Base-by-base conservation (phyloP, 2,888 invertebrate species). In the Ectemnius lituratus region DNA sequence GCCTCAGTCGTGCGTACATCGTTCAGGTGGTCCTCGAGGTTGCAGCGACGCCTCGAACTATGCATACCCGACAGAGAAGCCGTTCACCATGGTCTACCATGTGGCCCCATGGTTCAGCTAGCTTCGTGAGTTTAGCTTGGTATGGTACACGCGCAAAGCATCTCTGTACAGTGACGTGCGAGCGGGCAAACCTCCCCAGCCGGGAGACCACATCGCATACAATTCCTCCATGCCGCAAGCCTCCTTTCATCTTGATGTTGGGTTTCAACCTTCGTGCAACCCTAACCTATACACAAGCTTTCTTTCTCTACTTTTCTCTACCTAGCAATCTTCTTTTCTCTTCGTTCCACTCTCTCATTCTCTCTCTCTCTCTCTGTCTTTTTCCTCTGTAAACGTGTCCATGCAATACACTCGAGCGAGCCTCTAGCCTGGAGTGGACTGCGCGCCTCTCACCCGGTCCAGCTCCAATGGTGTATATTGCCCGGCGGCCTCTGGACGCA, bases 141-240 rank as follows among this genome's bases (percentile, higher is more conserved):
- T 70, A 80, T 70, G 76, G 73, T 75, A 80, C 77, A 77, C 80
- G 69, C 79, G 79, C 75, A 70, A 77, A 79, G 80, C 80, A 80
- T 77, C 73, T 67, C 64, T 63, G 70, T 62, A 79, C 71, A 72
- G 75, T 58, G 70, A 73, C 37, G 37, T 23, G 76, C 59, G 72
- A 73, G 59, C 70, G 76, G 83, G 83, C 84, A 85, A 84, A 85
- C 83, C 80, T 80, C 75, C 37, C 5, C 62, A 69, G 72, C 73
- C 79, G 76, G 76, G 69, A 75, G 77, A 82, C 84, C 84, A 72
- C 84, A 86, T 80, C 83, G 83, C 80, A 82, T 82, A 85, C 85
- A 84, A 85, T 85, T 84, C 78, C 79, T 71, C 73, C 27, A 18
- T 28, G 20, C 14, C 64, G 58, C 46, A 49, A 69, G 58, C 62